Evolutionary conservation across 2,888 invertebrate species (phyloP), one percentile per base, ranked within the genome.

Genomic region (Troilus luridus): DNA sequence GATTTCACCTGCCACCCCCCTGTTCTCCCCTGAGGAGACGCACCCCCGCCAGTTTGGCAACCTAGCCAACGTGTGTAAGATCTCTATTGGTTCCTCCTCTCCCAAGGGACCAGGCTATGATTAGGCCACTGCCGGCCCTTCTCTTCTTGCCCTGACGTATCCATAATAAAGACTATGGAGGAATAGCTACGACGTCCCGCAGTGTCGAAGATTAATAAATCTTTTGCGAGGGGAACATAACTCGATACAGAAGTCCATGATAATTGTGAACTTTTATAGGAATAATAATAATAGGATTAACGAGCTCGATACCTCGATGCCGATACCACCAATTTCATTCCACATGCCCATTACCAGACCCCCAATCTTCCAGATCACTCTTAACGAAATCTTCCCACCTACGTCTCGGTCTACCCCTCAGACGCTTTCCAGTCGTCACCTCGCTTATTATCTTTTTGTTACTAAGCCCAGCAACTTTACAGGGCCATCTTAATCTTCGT

Each of bases 1-100:
- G 90, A 90, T 90, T 90, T 90, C 90, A 90, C 90, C 90, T 90
- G 90, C 90, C 59, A 56, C 64, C 90, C 60, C 56, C 64, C 90
- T 88, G 60, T 88, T 62, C 77, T 90, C 77, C 81, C 77, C 56
- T 24, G 90, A 72, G 90, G 90, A 72, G 90, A 17, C 21, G 90
- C 67, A 9, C 62, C 67, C 89, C 67, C 81, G 24, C 41, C 85
- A 54, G 56, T 67, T 89, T 90, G 72, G 89, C 62, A 89, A 72
- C 27, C 90, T 77, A 54, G 77, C 56, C 58, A 72, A 90, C 90
- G 90, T 90, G 90, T 90, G 90, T 67, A 77, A 90, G 90, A 90
- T 90, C 72, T 67, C 77, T 90, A 90, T 90, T 90, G 90, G 77
- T 72, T 58, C 41, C 67, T 21, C 41, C 56, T 14, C 27, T 14